Evolutionary conservation across 2,888 invertebrate species (phyloP).

Genomic region (Balanococcus diminutus): DNA sequence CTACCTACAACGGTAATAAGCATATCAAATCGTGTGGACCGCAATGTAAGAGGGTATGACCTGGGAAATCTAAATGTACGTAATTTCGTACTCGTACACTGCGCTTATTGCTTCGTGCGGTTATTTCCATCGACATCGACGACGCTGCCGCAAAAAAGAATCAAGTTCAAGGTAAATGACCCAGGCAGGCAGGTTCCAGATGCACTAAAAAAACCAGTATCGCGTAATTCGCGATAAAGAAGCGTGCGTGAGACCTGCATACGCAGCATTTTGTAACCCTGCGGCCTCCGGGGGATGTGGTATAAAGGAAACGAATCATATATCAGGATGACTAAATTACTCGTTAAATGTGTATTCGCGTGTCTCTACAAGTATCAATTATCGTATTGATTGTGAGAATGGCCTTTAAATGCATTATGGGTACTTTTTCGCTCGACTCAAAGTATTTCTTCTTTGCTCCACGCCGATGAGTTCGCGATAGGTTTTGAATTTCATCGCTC

Average conservation of each 20-base stretch:
- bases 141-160: too few relatives aligned
- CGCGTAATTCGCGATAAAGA: too few relatives aligned
- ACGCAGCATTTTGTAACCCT: background rate
- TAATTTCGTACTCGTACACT: background rate
- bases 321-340: background rate
- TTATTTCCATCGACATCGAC: background rate
- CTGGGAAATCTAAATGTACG: background rate
- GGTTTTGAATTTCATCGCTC: background rate
- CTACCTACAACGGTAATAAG: too few relatives aligned
- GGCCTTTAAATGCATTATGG: background rate
- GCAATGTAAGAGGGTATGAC: too few relatives aligned
- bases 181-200: too few relatives aligned
- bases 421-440: background rate
- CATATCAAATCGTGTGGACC: background rate
- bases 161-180: background rate
- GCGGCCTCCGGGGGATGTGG: background rate
- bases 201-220: background rate
- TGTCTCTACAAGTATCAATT: background rate
- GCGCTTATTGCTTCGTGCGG: background rate
- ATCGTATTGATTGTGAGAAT: background rate
- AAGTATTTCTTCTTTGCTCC: too few relatives aligned
- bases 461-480: too few relatives aligned
- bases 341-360: background rate
- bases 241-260: background rate
- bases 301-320: background rate